Percentiles rank a stretch among this genome's conserved stretches.
phyloP scores from a whole-genome alignment of 2,113 vertebrate species.

The Stegastes partitus region DNA sequence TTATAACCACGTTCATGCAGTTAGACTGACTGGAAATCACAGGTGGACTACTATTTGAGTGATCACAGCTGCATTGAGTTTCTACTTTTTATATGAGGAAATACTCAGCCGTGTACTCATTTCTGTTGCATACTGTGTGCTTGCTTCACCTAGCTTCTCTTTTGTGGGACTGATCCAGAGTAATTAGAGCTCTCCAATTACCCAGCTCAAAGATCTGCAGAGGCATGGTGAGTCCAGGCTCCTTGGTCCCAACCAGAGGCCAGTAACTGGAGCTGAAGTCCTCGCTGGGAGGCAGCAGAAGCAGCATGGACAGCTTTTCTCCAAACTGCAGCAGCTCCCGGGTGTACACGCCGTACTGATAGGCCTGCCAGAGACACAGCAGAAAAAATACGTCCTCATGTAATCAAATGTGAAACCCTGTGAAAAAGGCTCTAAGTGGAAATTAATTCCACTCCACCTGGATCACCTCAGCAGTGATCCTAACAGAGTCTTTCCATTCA shows the following conservation, averaged over 20 bases:
- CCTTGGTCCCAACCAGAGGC: constrained; percentile 77
- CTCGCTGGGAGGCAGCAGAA: constrained; percentile 85
- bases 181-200: constrained; percentile 40
- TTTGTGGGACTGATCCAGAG: too few species aligned
- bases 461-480: not conserved
- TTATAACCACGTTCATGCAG: too few species aligned
- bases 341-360: constrained; percentile 85
- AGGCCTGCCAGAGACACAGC: constrained; percentile 65
- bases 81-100: too few species aligned
- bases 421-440: not conserved
- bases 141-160: too few species aligned
- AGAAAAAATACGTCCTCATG: not conserved
- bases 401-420: not conserved
- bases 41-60: too few species aligned
- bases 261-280: constrained; percentile 85
- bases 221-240: constrained; percentile 80
- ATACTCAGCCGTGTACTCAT: too few species aligned
- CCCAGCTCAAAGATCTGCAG: constrained; percentile 87
- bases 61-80: too few species aligned
- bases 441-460: too few species aligned
- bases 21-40: too few species aligned
- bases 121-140: too few species aligned
- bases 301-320: constrained; percentile 80
- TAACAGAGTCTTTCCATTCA: not conserved
- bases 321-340: constrained; percentile 84